Base-by-base conservation (phyloP, 2,888 invertebrate genomes). In the Endomychus coccineus region DNA sequence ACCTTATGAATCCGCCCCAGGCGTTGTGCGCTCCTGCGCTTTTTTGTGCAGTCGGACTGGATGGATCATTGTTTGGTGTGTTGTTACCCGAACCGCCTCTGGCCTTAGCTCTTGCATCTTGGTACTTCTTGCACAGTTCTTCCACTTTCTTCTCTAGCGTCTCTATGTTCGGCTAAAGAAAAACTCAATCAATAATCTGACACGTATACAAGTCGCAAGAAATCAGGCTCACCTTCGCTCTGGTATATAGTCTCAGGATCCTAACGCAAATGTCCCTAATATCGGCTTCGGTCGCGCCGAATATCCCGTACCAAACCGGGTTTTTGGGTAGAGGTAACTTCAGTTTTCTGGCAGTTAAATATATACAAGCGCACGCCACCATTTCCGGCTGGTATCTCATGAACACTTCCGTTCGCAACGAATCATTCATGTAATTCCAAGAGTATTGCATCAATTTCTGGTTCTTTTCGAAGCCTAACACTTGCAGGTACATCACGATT, bases 351-450 rank as follows among this genome's bases (percentile, higher is more conserved):
- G 95, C 90, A 19, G 96, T 92, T 32, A 98, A 70, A 64, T 89
- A 95, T 48, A 99, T 95, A 64, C 98, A 99, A n/a, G 97, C 96
- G 66, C 96, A 96, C 0, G 98, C 98, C 37, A 99, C 94, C 0
- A 94, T 91, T 64, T 98, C 98, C 0, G 98, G 96, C 40, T 86
- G 84, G 62, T 90, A 94, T 27, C 92, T 77, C 62, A 97, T 82
- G 64, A 98, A 99, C 0, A 95, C 94, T 66, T 97, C 92, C 0
- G 96, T 95, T 19, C 97, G 75, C 29, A 99, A 69, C 0, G 96
- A 90, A 71, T 99, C 98, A 64, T 99, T 99, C 97, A 99, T 99
- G 67, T 96, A 98, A 65, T 97, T 97, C 97, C 98, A 98, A 2
- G 97, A 84, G 66, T 85, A 82, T 64, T 98, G 97, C 79, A 96